phyloP scores from a whole-genome alignment of 1,140 invertebrate genomes.

The Bactericera cockerelli region DNA sequence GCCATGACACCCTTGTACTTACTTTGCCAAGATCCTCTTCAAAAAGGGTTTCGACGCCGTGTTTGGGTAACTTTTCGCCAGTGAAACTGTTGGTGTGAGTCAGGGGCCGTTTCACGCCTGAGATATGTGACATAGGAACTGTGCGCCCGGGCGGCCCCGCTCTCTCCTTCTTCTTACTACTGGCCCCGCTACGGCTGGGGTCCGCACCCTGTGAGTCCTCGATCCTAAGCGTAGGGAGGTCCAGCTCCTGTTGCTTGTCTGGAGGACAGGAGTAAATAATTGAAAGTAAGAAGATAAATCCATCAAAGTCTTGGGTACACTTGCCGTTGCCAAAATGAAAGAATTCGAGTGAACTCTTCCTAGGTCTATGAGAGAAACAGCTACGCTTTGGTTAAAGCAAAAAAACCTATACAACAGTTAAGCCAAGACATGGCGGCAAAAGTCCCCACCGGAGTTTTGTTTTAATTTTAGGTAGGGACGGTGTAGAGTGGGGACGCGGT shows the following conservation, averaged over 20 bases:
- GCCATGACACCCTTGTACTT: too few species aligned
- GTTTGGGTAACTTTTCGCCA: constrained; percentile 69
- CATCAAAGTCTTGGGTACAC: not conserved
- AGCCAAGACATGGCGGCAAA: too few species aligned
- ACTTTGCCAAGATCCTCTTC: constrained; percentile 78
- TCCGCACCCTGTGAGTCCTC: constrained; percentile 40
- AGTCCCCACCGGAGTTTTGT: too few species aligned
- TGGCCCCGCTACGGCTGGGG: constrained; percentile 8
- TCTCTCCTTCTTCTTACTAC: constrained; percentile 40
- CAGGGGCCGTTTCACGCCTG: constrained; percentile 70
- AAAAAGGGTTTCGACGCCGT: constrained; percentile 79
- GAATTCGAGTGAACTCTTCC: too few species aligned
- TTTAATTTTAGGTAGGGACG: too few species aligned
- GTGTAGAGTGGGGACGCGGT: too few species aligned
- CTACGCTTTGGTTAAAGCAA: too few species aligned
- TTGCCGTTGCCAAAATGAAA: not conserved
- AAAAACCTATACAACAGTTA: too few species aligned
- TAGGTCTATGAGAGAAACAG: too few species aligned
- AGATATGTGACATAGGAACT: constrained; percentile 70
- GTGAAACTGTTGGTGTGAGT: constrained; percentile 84
- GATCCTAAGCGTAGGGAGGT: constrained; percentile 68
- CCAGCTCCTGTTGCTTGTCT: constrained; percentile 95
- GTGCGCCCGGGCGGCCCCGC: constrained; percentile 27
- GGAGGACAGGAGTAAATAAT: too few species aligned
- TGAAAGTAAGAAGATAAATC: constrained; percentile 16